These are phyloP conservation scores for Lasioglossum leucozonium DNA, from an alignment of 2,888 invertebrate genomes.

Conservation along the genomic window DNA sequence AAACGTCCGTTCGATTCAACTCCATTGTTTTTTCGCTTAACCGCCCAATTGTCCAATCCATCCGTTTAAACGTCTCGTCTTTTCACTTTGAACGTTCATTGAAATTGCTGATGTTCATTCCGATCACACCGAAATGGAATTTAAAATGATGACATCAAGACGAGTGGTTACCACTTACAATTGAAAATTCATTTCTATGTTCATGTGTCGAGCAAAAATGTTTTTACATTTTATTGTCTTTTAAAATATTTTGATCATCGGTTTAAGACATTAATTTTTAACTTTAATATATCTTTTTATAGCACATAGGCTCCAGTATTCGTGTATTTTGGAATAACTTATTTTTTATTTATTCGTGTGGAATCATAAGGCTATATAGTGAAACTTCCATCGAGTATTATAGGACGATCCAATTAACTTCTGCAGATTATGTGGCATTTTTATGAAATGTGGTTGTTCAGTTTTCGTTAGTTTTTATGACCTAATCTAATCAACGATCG, in stretches of 20 bases:
- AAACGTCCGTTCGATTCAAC: conserved; percentile 4
- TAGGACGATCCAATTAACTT: too few relatives aligned
- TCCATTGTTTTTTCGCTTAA: background rate
- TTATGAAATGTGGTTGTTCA: too few relatives aligned
- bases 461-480: background rate
- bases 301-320: too few relatives aligned
- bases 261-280: too few relatives aligned
- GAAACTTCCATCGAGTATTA: too few relatives aligned
- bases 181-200: background rate
- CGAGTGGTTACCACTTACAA: background rate
- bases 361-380: too few relatives aligned
- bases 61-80: background rate
- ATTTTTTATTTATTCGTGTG: too few relatives aligned
- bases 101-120: background rate
- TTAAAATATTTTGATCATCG: too few relatives aligned
- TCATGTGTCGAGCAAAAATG: too few relatives aligned
- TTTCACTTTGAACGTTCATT: background rate
- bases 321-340: too few relatives aligned
- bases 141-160: background rate
- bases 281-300: too few relatives aligned
- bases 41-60: background rate
- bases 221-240: background rate
- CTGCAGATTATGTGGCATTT: too few relatives aligned
- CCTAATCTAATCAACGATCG: background rate
- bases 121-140: background rate